Evolutionary conservation across 2,888 invertebrate species (phyloP), one percentile per base, ranked within the genome.

Genomic region (Watsonalla cultraria): DNA sequence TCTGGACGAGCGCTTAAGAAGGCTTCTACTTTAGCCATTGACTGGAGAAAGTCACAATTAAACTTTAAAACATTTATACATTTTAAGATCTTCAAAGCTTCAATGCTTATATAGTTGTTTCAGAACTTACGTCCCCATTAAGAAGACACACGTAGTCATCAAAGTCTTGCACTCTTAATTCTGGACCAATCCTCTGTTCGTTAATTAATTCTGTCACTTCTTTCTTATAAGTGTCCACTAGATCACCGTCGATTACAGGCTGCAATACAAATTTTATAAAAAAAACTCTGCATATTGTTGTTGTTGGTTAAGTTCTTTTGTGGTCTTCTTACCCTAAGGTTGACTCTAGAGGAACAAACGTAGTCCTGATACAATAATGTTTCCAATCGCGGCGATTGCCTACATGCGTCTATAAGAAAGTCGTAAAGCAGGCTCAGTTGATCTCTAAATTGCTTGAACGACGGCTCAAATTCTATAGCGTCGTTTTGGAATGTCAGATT

Each of bases 61-160:
- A 45, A 50, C 24, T 15, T 51, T 24, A 52, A 24, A 24, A 4
- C 1, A 24, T 2, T 24, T 24, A 24, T 24, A 24, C 1, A 24
- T 24, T 14, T 46, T 46, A n/a, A 46, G n/a, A 46, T 46, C 6
- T 13, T 1, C 13, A 13, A 14, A 14, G 7, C 13, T 46, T 46
- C n/a, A 14, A 46, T 14, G 13, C 7, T 46, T 46, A 7, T 13
- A 14, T 5, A 14, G 7, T 45, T 45, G 24, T 14, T 15, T 37
- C 2, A 11, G 9, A 34, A 71, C 76, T 74, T 60, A 93, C 94
- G 52, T 92, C 85, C n/a, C 95, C 95, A 69, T 96, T 95, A 52
- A 96, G 93, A 33, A 97, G 82, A 61, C 93, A 92, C 58, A 95
- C 92, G 74, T 96, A 97, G 60, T 94, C 93, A 76, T 97, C 96